Evolutionary conservation across 2,113 vertebrate species (phyloP), one percentile per base, ranked within the genome.

Genomic region (Sinocyclocheilus rhinocerous): DNA sequence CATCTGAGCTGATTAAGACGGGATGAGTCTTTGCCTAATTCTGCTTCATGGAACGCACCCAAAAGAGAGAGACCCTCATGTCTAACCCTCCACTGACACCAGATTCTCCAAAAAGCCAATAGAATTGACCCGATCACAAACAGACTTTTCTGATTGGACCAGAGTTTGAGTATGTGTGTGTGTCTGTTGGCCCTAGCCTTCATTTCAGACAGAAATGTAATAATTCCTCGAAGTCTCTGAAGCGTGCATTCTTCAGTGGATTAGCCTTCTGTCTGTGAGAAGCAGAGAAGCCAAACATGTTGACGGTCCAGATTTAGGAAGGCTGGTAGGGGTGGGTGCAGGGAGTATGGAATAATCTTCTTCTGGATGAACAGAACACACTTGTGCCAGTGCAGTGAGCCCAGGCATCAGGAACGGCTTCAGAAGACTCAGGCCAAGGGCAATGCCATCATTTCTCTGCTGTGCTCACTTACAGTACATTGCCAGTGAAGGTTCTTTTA

Each of bases 221-320:
- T 88, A 90, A 92, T 92, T 91, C 91, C 92, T 93, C 86, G 89
- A 87, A 90, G 83, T 90, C 33, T 87, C 85, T 88, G 4, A 88
- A 92, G 93, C 91, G 88, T 90, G 92, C 92, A 92, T 93, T 94
- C 93, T 93, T 94, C 83, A 69, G 87, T 93, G 92, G 94, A 94
- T 94, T 91, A 92, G 92, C 89, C 89, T 93, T 90, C 91, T 92
- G 92, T 94, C 92, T 92, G 92, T 92, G 73, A 45, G 55, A 42
- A 52, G 84, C 93, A 90, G 70, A 92, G 90, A 89, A 93, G 86
- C 94, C 94, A 94, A 95, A 94, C 93, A 95, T 94, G 93, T 94
- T 94, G 94, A 92, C 92, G 90, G 93, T 91, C 91, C 92, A 94
- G 93, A 93, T 92, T 93, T 93, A 91, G 90, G 91, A 91, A 90